Percentiles rank a stretch among this genome's conserved stretches.
These are phyloP conservation scores for Cossypha heuglini DNA, from an alignment of 2,797 vertebrate genomes.

Conservation along the genomic window DNA sequence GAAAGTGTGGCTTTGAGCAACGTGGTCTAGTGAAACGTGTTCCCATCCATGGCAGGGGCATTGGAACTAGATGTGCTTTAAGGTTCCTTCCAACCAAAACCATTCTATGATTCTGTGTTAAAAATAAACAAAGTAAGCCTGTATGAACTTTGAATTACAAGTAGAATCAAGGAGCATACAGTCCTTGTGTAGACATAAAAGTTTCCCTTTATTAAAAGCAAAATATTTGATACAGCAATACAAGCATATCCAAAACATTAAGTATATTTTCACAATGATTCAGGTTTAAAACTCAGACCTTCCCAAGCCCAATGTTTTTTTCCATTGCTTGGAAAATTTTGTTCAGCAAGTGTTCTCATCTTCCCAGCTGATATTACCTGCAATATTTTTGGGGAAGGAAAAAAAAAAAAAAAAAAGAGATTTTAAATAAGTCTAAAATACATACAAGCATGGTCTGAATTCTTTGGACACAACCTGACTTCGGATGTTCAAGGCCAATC, in stretches of 20 bases:
- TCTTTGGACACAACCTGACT: neutral
- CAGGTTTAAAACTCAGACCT: neutral
- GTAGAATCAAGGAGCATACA: neutral
- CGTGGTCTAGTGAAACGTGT: rapidly evolving
- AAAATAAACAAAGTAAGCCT: neutral
- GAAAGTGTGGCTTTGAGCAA: neutral
- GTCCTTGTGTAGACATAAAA: neutral
- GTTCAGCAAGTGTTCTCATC: neutral
- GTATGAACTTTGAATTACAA: neutral
- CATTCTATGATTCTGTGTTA: neutral
- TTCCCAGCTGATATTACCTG: neutral
- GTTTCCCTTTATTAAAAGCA: neutral
- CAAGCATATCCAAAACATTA: neutral
- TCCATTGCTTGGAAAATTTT: neutral
- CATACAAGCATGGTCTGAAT: neutral
- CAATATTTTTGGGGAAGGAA: neutral
- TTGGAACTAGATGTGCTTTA: neutral
- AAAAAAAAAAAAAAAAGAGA: too few relatives aligned
- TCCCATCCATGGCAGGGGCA: rapidly evolving
- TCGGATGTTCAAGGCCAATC: neutral
- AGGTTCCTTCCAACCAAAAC: neutral
- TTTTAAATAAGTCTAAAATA: neutral
- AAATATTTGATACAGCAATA: neutral
- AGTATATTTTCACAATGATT: neutral
- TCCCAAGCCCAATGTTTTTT: neutral